phyloP scores from a whole-genome alignment of 2,113 vertebrate genomes.

The Ptilorrhoa leucosticta region DNA sequence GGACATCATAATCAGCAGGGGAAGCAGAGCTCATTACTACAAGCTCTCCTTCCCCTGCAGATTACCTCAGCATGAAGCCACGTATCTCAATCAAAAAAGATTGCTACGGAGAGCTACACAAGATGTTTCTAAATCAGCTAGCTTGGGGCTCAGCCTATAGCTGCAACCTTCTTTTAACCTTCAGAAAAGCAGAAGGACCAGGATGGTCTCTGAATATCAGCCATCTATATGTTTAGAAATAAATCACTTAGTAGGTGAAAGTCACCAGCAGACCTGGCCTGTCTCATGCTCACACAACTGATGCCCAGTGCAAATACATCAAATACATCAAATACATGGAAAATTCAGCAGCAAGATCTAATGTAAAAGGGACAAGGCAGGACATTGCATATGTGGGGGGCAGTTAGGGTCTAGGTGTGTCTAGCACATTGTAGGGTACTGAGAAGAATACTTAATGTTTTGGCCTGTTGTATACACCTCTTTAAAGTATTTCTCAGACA shows the following conservation, averaged over 20 bases:
- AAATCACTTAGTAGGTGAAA: not conserved
- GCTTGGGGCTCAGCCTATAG: not conserved
- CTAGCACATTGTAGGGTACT: not conserved
- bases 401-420: not conserved
- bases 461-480: not conserved
- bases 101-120: not conserved
- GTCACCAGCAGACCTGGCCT: not conserved
- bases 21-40: conserved; percentile 21
- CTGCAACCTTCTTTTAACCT: conserved; percentile 8
- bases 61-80: conserved; percentile 37
- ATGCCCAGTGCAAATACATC: not conserved
- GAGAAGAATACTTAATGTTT: not conserved
- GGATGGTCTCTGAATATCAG: not conserved
- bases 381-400: no score
- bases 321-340: not conserved
- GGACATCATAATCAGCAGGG: conserved; percentile 37
- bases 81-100: not conserved
- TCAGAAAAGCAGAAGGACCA: not conserved
- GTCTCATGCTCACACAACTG: not conserved
- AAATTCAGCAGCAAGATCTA: not conserved
- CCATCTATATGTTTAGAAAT: not conserved
- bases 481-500: not conserved
- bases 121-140: conserved; percentile 21
- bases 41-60: conserved; percentile 24
- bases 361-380: not conserved